Base-by-base conservation (phyloP, 2,888 invertebrate genomes). In the Matsumyia berberina region DNA sequence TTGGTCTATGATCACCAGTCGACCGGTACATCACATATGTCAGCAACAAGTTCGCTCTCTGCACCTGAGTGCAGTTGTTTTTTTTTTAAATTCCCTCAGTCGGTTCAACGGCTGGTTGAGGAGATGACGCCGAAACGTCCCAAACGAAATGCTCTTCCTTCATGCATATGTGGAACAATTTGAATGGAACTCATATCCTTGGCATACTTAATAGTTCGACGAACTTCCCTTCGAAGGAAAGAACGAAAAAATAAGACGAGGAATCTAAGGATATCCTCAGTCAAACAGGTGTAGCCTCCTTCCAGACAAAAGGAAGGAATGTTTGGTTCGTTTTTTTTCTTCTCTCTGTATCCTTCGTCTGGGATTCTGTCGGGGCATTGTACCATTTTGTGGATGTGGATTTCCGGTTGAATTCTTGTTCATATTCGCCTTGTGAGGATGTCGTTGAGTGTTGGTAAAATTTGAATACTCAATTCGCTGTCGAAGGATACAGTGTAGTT, bases 1-100 rank as follows among this genome's bases (percentile, higher is more conserved):
- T 85, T 85, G 85, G 85, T 85, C 85, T 85, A 85, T 85, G 85
- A 85, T 76, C 85, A 85, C 85, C 80, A 85, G 66, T 85, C 85
- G 70, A 85, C 85, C 85, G 85, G 85, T 85, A 85, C 85, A 74
- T 74, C 85, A 85, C 85, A 85, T 80, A 76, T 85, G 85, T 74
- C 80, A 85, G 85, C 85, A 85, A 85, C 85, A 85, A 85, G 85
- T 85, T 73, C 51, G 31, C 37, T 9, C 29, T 58, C 69, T 74
- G 70, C 79, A 85, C 85, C 80, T 80, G 80, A 83, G 64, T 62
- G 64, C 8, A 11, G 6, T 24, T 8, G 12, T 12, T 64, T 46
- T 4, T 15, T 29, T 58, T 64, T 79, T 49, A 42, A 74, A 69
- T 64, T 64, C 19, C 19, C 33, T 17, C 15, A 9, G 17, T 35